These are phyloP conservation scores for Papilio polyxenes DNA, from an alignment of 1,140 invertebrate species.

Conservation along the genomic window DNA sequence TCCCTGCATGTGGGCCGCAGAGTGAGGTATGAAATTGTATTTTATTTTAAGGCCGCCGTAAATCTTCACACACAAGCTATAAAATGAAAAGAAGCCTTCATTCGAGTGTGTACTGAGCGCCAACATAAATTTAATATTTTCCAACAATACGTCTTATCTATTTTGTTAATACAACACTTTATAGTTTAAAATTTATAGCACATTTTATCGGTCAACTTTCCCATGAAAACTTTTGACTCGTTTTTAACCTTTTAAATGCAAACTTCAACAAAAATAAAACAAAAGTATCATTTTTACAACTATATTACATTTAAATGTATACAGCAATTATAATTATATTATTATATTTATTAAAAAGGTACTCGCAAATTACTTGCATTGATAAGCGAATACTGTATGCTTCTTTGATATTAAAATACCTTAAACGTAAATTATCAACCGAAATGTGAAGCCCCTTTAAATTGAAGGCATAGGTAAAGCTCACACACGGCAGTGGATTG, in stretches of 20 bases:
- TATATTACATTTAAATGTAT: no score
- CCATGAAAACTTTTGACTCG: neutral
- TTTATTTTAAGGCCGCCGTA: constrained; percentile 73
- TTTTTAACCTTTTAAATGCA: constrained; percentile 3
- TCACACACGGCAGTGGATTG: constrained; percentile 72
- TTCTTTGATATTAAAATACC: constrained; percentile 38
- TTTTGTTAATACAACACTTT: constrained; percentile 34
- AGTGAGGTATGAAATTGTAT: constrained; percentile 71
- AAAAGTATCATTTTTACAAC: no score
- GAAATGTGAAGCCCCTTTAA: constrained; percentile 59
- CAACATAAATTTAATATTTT: constrained; percentile 72
- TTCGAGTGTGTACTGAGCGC: constrained; percentile 57
- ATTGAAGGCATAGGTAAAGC: constrained; percentile 71
- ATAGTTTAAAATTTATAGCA: constrained; percentile 12
- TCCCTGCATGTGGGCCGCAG: constrained; percentile 48
- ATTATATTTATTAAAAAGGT: no score
- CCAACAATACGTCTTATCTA: constrained; percentile 54
- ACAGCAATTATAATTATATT: no score
- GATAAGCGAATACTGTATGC: neutral
- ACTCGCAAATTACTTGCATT: neutral
- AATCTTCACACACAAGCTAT: constrained; percentile 67
- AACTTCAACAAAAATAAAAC: no score
- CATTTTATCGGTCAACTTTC: constrained; percentile 19
- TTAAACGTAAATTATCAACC: constrained; percentile 53
- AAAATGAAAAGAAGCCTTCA: constrained; percentile 69